A percentile compares a stretch with the other conserved stretches of the same genome.
Evolutionary conservation across 2,113 vertebrate genomes (phyloP).

Genomic region (Brienomyrus longianalis): DNA sequence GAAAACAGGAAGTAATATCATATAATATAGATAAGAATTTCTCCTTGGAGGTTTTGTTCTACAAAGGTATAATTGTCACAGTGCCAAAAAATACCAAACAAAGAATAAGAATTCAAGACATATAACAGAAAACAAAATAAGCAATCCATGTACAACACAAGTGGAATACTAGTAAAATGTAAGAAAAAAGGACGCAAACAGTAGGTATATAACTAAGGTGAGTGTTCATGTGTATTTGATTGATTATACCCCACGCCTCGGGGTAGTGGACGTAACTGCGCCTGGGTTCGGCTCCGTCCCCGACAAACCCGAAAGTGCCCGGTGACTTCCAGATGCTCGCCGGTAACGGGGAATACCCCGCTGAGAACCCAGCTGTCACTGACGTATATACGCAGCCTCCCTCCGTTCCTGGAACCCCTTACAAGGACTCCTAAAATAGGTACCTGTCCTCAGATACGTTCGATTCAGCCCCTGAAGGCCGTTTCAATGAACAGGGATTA

Average conservation of each 20-base stretch:
- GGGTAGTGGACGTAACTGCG: background rate
- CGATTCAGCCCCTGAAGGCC: background rate
- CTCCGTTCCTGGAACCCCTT: background rate
- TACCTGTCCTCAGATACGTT: background rate
- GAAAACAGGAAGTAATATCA: background rate
- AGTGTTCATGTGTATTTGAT: background rate
- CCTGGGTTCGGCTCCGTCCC: background rate
- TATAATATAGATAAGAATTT: too few relatives aligned
- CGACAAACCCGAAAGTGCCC: background rate
- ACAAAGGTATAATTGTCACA: too few relatives aligned
- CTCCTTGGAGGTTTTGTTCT: too few relatives aligned
- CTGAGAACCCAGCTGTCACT: background rate
- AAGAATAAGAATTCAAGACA: background rate
- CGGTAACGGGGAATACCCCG: background rate
- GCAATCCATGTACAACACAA: background rate
- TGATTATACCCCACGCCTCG: background rate
- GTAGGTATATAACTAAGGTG: background rate
- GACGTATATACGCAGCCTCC: background rate
- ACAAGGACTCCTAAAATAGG: background rate
- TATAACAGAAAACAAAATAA: background rate
- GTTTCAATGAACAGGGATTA: background rate
- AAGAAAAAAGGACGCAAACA: background rate
- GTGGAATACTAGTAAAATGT: background rate
- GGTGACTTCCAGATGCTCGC: constrained; percentile 6
- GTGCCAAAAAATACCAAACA: too few relatives aligned